Evolutionary conservation across 2,113 vertebrate genomes (phyloP).

Genomic region (Prunella fulvescens): DNA sequence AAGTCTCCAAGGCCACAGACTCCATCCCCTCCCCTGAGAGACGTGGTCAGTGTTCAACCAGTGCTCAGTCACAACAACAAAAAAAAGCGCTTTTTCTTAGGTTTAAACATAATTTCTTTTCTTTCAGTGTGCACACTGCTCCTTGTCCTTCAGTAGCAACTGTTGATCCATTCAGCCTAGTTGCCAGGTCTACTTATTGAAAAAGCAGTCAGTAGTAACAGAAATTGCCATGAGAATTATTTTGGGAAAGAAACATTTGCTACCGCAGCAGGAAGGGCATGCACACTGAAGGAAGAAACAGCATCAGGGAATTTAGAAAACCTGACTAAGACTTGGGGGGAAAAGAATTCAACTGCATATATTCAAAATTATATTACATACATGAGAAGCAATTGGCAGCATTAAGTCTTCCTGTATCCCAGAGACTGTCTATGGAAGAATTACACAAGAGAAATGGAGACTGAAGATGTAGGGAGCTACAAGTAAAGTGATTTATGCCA

Average conservation of each 20-base stretch:
- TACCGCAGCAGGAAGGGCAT: not conserved
- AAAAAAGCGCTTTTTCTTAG: not conserved
- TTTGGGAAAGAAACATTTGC: not conserved
- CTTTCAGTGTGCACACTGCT: not conserved
- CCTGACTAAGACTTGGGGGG: not conserved
- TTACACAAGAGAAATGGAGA: conserved; percentile 14
- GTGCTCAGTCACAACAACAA: not conserved
- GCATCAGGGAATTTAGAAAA: not conserved
- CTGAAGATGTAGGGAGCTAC: not conserved
- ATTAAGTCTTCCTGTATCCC: not conserved
- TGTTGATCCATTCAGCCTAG: not conserved
- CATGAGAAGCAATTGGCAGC: not conserved
- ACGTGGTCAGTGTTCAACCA: not conserved
- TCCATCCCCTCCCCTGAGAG: accelerated
- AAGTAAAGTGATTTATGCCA: not conserved
- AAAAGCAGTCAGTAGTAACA: not conserved
- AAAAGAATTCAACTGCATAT: not conserved
- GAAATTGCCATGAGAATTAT: not conserved
- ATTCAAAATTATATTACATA: not conserved
- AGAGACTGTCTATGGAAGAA: conserved; percentile 9
- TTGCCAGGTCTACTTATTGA: not conserved
- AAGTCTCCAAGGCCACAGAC: not conserved
- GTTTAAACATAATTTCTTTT: not conserved
- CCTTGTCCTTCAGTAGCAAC: not conserved
- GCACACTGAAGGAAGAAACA: not conserved